Evolutionary conservation across 2,797 vertebrate genomes (phyloP), one percentile per base, ranked within the genome.

Genomic region (Cryptoblepharus egeriae): DNA sequence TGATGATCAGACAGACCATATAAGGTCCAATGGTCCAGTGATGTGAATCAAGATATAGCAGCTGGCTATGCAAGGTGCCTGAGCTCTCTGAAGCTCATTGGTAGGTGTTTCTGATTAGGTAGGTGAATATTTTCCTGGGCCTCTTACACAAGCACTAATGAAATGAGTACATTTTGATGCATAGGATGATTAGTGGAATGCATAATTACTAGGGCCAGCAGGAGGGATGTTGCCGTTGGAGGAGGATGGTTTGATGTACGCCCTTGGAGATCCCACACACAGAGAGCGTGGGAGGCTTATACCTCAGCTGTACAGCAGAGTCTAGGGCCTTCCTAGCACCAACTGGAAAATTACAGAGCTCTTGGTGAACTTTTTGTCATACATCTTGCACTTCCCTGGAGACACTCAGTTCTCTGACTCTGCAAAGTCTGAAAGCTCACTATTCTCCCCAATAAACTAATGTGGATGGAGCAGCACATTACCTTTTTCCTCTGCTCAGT

Each of bases 91-190:
- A 65, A 32, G 35, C 30, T 65, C 16, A 32, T 65, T 65, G 63
- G 30, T 30, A 65, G 63, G 30, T n/a, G 63, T 30, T 32, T 20
- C n/a, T 65, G 30, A 65, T 65, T 65, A 65, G 32, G 61, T n/a
- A 64, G 61, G 61, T 64, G 91, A 86, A 72, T 64, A 24, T 83
- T 87, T 87, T 90, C 84, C 74, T 89, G 88, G 80, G 49, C 60
- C 85, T 35, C 74, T 88, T 91, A 87, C 57, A 86, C 80, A 77
- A 64, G 37, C 65, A 81, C 22, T 5, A 35, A 75, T 87, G 88
- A 89, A 87, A 88, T 82, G 35, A 60, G 55, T 87, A 89, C 69
- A 2, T 55, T 42, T 15, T 77, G 82, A 24, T 92, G 64, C 57
- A 84, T 86, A 70, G 77, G 20, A 3, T 76, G 88, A 28, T 74